These are phyloP conservation scores for Oryzias woworae DNA, from an alignment of 2,113 vertebrate genomes.

Conservation along the genomic window DNA sequence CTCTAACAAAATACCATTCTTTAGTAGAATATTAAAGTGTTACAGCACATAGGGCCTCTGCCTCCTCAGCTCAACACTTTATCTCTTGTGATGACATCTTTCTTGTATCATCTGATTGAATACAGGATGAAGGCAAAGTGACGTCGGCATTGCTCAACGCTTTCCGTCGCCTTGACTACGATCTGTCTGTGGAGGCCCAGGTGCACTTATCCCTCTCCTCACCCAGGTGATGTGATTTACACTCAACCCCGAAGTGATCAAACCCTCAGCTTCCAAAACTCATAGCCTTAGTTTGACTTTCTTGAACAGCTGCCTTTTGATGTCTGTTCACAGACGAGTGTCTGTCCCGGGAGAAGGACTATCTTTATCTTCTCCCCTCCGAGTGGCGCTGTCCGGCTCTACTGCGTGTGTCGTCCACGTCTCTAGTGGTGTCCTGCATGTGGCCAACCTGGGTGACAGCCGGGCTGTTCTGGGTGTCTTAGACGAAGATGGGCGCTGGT, in stretches of 20 bases:
- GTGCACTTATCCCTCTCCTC: constrained; percentile 53
- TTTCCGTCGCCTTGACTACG: constrained; percentile 68
- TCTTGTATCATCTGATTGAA: constrained; percentile 13
- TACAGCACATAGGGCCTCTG: background rate
- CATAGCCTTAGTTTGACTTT: too few relatives aligned
- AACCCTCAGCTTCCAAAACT: too few relatives aligned
- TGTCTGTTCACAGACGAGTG: constrained; percentile 24
- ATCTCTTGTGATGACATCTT: constrained; percentile 1
- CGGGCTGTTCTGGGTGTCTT: constrained; percentile 67
- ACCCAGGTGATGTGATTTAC: constrained; percentile 24
- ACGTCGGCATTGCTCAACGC: constrained; percentile 52
- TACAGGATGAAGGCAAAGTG: constrained; percentile 31
- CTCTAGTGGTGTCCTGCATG: constrained; percentile 46
- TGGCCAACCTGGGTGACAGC: constrained; percentile 71
- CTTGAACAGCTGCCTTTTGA: background rate
- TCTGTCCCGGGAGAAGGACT: constrained; percentile 28
- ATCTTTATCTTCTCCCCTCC: constrained; percentile 51
- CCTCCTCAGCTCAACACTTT: background rate
- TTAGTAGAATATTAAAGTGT: too few relatives aligned
- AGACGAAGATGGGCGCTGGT: constrained; percentile 50
- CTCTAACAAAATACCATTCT: too few relatives aligned
- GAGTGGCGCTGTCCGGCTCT: constrained; percentile 65
- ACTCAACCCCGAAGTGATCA: too few relatives aligned
- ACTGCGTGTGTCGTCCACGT: constrained; percentile 66
- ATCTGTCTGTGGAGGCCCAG: constrained; percentile 72